Conservation (phyloP, 2,888 invertebrate species). For the Caradrina kadenii region DNA sequence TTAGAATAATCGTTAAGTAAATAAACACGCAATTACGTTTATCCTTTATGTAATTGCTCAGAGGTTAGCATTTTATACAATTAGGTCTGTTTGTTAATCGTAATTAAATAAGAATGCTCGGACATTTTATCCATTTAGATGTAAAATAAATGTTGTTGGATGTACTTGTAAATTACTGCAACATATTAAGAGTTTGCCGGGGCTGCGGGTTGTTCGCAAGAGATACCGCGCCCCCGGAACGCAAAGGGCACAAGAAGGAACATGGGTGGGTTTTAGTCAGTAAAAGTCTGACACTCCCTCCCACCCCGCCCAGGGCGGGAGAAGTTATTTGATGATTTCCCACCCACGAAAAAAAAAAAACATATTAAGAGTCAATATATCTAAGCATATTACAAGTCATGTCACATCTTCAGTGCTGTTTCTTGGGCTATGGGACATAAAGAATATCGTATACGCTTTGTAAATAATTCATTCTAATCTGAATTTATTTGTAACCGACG, state of each 20-base stretch:
- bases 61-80: conserved; percentile 28
- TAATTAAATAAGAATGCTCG: conserved; percentile 32
- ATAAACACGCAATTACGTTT: conserved; percentile 26
- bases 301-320: no score
- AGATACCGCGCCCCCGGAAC: no score
- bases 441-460: not conserved
- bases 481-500: not conserved
- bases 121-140: conserved; percentile 10
- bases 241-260: no score
- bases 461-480: not conserved
- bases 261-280: no score
- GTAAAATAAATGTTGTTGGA: conserved; percentile 3
- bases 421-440: not conserved
- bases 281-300: no score
- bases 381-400: not conserved
- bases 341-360: no score
- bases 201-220: no score
- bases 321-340: no score
- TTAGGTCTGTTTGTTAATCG: conserved; percentile 9
- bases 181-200: no score
- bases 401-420: not conserved
- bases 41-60: conserved; percentile 32
- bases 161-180: conserved; percentile 2
- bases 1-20: conserved; percentile 12
- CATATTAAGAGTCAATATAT: not conserved